Evolutionary conservation across 2,888 invertebrate species (phyloP).

Genomic region (Thalpophila matura): DNA sequence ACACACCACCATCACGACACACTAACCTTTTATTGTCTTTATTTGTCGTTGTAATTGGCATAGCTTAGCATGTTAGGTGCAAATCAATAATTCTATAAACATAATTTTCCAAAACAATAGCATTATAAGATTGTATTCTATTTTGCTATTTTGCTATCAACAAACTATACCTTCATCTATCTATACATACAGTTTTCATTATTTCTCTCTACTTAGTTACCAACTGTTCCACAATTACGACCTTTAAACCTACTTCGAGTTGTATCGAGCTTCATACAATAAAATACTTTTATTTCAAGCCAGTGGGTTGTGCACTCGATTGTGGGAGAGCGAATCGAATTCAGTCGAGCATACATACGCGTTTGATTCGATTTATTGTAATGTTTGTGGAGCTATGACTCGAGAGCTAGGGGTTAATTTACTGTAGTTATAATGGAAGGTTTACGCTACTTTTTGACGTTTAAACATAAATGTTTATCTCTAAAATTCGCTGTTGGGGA

Average conservation of each 20-base stretch:
- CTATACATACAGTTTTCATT: too few relatives aligned
- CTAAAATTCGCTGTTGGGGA: neutral
- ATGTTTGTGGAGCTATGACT: slow-evolving; percentile 29
- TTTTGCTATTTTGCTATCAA: too few relatives aligned
- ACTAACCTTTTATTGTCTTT: too few relatives aligned
- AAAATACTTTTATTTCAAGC: slow-evolving; percentile 41
- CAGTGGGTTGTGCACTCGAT: slow-evolving; percentile 30
- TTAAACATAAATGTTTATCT: neutral
- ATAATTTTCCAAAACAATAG: too few relatives aligned
- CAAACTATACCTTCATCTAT: too few relatives aligned
- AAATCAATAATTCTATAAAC: too few relatives aligned
- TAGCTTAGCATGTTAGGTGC: too few relatives aligned
- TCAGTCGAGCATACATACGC: slow-evolving; percentile 38
- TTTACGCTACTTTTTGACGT: neutral
- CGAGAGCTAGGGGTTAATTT: slow-evolving; percentile 11
- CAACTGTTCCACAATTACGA: neutral
- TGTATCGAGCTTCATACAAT: slow-evolving; percentile 15
- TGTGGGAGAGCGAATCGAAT: slow-evolving; percentile 40
- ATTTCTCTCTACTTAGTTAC: neutral
- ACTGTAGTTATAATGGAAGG: neutral
- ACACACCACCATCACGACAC: too few relatives aligned
- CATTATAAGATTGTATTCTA: too few relatives aligned
- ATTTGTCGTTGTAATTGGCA: too few relatives aligned
- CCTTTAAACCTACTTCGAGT: neutral
- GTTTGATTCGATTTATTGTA: slow-evolving; percentile 48